These are phyloP conservation scores for Melanotaenia boesemani DNA, from an alignment of 2,797 vertebrate genomes.

Conservation along the genomic window DNA sequence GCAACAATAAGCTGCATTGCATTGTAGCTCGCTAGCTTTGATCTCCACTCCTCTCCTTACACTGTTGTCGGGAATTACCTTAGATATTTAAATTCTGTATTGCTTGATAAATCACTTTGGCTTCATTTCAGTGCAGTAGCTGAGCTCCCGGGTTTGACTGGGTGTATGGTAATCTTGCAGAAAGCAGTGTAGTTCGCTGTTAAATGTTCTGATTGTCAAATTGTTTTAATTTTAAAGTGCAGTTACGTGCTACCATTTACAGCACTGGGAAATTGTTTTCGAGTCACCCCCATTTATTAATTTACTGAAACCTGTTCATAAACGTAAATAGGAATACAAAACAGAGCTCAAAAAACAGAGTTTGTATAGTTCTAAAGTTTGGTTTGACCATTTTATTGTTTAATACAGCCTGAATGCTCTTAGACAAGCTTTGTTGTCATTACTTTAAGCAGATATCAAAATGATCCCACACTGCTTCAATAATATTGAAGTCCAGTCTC, in stretches of 20 bases:
- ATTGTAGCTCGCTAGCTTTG: constrained; percentile 69
- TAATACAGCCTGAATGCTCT: too few species aligned
- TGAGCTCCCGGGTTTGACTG: constrained; percentile 24
- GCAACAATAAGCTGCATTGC: constrained; percentile 48
- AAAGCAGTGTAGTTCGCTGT: not conserved
- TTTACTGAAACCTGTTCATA: not conserved
- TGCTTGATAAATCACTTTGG: constrained; percentile 63
- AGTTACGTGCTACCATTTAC: not conserved
- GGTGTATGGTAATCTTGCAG: constrained; percentile 17
- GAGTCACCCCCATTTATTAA: not conserved
- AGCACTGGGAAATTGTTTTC: not conserved
- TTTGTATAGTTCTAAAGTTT: too few species aligned
- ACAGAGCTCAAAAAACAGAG: too few species aligned
- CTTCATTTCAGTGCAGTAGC: constrained; percentile 20
- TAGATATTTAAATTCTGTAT: constrained; percentile 57
- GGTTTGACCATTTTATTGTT: too few species aligned
- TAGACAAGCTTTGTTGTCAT: too few species aligned
- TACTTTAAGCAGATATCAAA: too few species aligned
- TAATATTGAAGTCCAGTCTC: too few species aligned
- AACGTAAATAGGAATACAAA: too few species aligned
- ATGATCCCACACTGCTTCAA: too few species aligned
- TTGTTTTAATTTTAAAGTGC: not conserved
- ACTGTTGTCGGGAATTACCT: constrained; percentile 56
- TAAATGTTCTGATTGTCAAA: constrained; percentile 2
- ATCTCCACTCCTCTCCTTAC: constrained; percentile 66